phyloP scores from a whole-genome alignment of 2,888 invertebrate genomes.

The Metallyticus violacea region DNA sequence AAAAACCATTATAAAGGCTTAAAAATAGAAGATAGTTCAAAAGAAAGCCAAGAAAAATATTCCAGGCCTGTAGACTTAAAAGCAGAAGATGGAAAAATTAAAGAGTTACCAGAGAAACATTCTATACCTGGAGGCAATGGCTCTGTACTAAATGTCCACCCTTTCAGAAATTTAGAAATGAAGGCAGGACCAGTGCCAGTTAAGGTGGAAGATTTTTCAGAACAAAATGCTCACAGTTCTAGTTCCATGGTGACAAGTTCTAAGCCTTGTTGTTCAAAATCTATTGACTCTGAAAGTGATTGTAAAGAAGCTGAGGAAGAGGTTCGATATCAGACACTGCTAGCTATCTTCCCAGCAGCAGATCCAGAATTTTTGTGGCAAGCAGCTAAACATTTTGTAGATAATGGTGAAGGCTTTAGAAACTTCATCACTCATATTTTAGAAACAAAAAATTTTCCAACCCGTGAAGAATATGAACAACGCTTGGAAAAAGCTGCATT shows the following conservation, averaged over 20 bases:
- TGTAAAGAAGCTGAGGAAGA: background rate
- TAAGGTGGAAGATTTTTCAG: background rate
- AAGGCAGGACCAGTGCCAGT: too few species aligned
- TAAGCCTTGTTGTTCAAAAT: background rate
- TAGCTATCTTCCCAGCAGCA: slow-evolving; percentile 40
- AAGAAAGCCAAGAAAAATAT: background rate
- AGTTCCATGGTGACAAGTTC: too few species aligned
- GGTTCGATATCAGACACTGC: slow-evolving; percentile 3
- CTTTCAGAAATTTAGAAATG: too few species aligned
- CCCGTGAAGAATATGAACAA: slow-evolving; percentile 13
- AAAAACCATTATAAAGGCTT: background rate
- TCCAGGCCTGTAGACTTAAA: background rate
- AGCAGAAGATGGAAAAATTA: background rate
- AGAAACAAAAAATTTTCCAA: slow-evolving; percentile 38
- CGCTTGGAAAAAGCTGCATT: slow-evolving; percentile 40
- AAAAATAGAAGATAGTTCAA: background rate
- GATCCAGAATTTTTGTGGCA: slow-evolving; percentile 40
- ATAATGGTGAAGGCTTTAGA: slow-evolving; percentile 34
- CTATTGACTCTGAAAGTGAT: background rate
- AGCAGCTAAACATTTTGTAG: slow-evolving; percentile 27
- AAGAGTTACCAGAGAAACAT: background rate
- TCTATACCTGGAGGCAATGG: background rate
- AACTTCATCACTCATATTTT: slow-evolving; percentile 38
- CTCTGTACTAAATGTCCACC: too few species aligned
- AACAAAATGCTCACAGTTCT: slow-evolving; percentile 37